Conservation (phyloP, 2,888 invertebrate genomes). For the Coenonympha glycerion region DNA sequence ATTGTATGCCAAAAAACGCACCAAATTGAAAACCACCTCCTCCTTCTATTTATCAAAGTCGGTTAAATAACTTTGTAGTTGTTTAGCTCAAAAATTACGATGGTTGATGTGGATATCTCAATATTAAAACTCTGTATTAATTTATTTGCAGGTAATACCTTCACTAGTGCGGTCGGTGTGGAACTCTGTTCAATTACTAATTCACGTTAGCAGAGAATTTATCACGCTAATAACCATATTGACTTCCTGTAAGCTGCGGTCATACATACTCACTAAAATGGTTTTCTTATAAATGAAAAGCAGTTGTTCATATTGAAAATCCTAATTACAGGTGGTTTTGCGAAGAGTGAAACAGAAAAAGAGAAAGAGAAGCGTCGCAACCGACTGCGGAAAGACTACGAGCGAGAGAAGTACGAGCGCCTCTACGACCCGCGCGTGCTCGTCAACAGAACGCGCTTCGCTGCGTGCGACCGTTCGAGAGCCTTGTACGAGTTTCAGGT, state of each 20-base stretch:
- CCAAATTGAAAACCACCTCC: no score
- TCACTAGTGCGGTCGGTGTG: slow-evolving; percentile 48
- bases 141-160: slow-evolving; percentile 46
- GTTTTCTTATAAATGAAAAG: background rate
- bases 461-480: slow-evolving; percentile 62
- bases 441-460: slow-evolving; percentile 56
- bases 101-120: no score
- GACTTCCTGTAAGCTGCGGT: slow-evolving; percentile 44
- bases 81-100: no score
- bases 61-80: no score
- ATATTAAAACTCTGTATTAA: no score
- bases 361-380: slow-evolving; percentile 55
- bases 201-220: slow-evolving; percentile 42
- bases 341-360: slow-evolving; percentile 47
- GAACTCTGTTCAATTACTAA: slow-evolving; percentile 38
- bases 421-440: slow-evolving; percentile 55
- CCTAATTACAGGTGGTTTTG: slow-evolving; percentile 34
- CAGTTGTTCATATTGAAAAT: background rate
- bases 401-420: slow-evolving; percentile 56
- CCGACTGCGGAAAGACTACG: slow-evolving; percentile 46
- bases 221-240: slow-evolving; percentile 39
- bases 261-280: background rate
- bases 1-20: no score
- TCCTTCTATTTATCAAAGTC: no score
- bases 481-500: slow-evolving; percentile 55